These are phyloP conservation scores for Rhagonycha fulva DNA, from an alignment of 2,888 invertebrate genomes.

Conservation along the genomic window DNA sequence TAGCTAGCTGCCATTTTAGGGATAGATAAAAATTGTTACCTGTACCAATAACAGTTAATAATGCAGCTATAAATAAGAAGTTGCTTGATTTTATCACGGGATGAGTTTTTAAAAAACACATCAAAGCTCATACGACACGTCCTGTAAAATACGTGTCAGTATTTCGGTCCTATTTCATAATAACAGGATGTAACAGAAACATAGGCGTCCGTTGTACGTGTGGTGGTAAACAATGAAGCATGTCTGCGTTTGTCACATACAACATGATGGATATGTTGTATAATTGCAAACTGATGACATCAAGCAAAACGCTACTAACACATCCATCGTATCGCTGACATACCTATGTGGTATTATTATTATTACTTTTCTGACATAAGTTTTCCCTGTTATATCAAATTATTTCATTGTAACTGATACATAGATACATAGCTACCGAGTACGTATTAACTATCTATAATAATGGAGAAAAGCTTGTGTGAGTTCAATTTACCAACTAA, in stretches of 20 bases:
- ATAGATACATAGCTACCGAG: too few species aligned
- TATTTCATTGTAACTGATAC: too few species aligned
- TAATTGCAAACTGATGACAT: constrained; percentile 38
- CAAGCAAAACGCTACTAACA: constrained; percentile 12
- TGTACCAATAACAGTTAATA: neutral
- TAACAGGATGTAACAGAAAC: constrained; percentile 32
- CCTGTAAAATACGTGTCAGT: constrained; percentile 26
- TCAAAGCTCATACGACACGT: constrained; percentile 24
- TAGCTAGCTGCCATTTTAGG: neutral
- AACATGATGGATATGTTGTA: constrained; percentile 41
- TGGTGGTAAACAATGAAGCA: constrained; percentile 36
- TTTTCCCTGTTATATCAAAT: constrained; percentile 6
- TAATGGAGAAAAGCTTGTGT: neutral
- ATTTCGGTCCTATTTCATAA: constrained; percentile 30
- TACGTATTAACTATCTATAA: too few species aligned
- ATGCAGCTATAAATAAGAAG: neutral
- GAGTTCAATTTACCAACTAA: neutral
- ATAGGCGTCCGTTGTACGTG: constrained; percentile 30
- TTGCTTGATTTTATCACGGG: neutral
- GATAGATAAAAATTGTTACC: neutral
- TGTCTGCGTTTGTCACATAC: constrained; percentile 39
- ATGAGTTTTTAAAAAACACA: constrained; percentile 12
- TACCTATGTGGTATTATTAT: constrained; percentile 16
- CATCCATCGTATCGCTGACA: constrained; percentile 20
- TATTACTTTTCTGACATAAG: constrained; percentile 10